Conservation (phyloP, 2,113 vertebrate genomes). For the Grallaria varia region DNA sequence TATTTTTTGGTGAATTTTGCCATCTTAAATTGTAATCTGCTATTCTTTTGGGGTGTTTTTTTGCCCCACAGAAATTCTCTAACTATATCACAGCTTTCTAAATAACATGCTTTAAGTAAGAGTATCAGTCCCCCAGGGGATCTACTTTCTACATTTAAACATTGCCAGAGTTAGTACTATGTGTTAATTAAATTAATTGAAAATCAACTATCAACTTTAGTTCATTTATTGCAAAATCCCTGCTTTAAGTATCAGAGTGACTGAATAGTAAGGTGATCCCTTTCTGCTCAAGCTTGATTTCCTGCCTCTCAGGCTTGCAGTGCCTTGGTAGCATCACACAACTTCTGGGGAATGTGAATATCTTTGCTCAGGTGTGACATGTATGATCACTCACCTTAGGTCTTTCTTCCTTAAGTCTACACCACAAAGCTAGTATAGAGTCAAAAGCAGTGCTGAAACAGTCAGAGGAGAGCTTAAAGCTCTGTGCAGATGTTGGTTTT, state of each 20-base stretch:
- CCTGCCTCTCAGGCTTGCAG: not conserved
- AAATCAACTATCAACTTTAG: not conserved
- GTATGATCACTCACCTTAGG: not conserved
- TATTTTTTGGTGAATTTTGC: not conserved
- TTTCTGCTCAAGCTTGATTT: conserved; percentile 33
- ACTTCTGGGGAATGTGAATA: not conserved
- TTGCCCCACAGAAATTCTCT: not conserved
- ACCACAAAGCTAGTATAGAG: not conserved
- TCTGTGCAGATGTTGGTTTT: conserved; percentile 7
- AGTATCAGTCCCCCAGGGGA: not conserved
- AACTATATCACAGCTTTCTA: not conserved
- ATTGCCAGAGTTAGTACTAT: not conserved
- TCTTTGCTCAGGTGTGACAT: not conserved
- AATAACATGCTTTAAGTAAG: not conserved
- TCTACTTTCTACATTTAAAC: not conserved
- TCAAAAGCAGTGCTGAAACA: not conserved
- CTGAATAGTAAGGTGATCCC: conserved; percentile 3
- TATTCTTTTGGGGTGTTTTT: not conserved
- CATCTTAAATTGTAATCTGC: not conserved
- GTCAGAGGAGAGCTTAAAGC: not conserved
- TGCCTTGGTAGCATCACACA: not conserved
- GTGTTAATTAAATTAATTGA: conserved; percentile 15
- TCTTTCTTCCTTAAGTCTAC: conserved; percentile 1
- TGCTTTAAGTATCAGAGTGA: not conserved
- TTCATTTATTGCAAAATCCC: not conserved